Evolutionary conservation across 2,888 invertebrate genomes (phyloP), one percentile per base, ranked within the genome.

Genomic region (Eilema griseolum): DNA sequence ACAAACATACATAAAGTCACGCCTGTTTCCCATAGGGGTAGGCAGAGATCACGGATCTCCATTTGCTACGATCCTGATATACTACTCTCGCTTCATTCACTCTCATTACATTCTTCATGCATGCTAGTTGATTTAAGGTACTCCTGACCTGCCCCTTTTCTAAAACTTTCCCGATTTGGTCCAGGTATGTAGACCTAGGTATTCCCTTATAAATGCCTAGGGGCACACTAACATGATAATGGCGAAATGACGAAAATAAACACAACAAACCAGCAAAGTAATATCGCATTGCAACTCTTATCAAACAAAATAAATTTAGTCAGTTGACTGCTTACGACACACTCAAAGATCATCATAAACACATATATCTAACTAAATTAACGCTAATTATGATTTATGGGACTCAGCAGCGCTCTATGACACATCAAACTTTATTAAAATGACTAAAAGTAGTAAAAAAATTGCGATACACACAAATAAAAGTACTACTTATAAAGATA

Each of bases 401-500:
- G 33, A 8, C 33, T 33, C 11, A n/a, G 11, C 56, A 24, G 7
- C 11, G n/a, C 31, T 16, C n/a, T 65, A 57, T 57, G 65, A 65
- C 24, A 57, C 57, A 66, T 57, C 3, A 23, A 3, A 11, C 23
- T 14, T n/a, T n/a, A n/a, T n/a, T 20, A 57, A 23, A 33, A 66
- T 24, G 33, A 5, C 16, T 23, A 24, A 24, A 24, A 16, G 16
- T 33, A 11, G 14, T 31, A 57, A 66, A 66, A 24, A 57, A 31
- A 57, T 33, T 41, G 41, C 20, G 41, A 23, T 41, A 62, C 24
- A 62, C 7, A 62, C 12, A 23, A 57, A 33, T 52, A 66, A 33
- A 52, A 57, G 20, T 16, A 57, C 63, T 12, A 46, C n/a, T n/a
- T n/a, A n/a, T 64, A 14, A 7, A 52, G 52, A 64, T 52, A 64